A percentile compares a stretch with the other conserved stretches of the same genome.
phyloP scores from a whole-genome alignment of 2,797 vertebrate genomes.

The Gallinago nigripennis region DNA sequence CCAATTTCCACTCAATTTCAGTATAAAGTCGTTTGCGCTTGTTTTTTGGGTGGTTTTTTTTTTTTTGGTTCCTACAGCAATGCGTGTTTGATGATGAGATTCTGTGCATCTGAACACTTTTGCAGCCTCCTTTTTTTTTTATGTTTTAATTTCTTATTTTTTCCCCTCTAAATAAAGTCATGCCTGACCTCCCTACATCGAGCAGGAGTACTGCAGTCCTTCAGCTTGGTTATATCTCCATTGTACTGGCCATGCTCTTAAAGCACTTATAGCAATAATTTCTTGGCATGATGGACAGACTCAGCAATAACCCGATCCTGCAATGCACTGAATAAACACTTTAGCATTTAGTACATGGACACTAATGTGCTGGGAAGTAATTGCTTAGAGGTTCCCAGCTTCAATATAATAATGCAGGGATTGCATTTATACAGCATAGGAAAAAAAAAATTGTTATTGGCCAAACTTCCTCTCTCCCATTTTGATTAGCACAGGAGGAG shows the following conservation, averaged over 20 bases:
- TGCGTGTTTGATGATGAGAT: slow-evolving; percentile 21
- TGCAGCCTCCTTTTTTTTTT: background rate
- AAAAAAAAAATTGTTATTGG: background rate
- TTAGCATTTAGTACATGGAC: slow-evolving; percentile 71
- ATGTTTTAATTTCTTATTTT: too few relatives aligned
- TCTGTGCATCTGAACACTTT: slow-evolving; percentile 34
- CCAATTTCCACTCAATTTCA: slow-evolving; percentile 63
- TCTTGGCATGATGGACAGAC: slow-evolving; percentile 70
- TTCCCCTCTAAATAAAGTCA: background rate
- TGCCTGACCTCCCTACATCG: background rate
- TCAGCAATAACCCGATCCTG: slow-evolving; percentile 72
- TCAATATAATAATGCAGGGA: slow-evolving; percentile 65
- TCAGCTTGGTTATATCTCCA: slow-evolving; percentile 8
- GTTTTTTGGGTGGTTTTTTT: background rate
- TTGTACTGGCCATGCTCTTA: slow-evolving; percentile 45
- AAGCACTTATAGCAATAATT: slow-evolving; percentile 69
- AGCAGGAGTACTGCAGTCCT: background rate
- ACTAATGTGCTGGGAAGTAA: slow-evolving; percentile 70
- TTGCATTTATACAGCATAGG: slow-evolving; percentile 53
- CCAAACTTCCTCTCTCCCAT: slow-evolving; percentile 24
- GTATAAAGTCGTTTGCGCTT: background rate
- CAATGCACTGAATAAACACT: slow-evolving; percentile 73
- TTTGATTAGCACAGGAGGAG: slow-evolving; percentile 35
- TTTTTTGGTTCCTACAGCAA: background rate
- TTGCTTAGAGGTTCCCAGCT: slow-evolving; percentile 71